Evolutionary conservation across 2,113 vertebrate genomes (phyloP).

Genomic region (Toxotes jaculatrix): DNA sequence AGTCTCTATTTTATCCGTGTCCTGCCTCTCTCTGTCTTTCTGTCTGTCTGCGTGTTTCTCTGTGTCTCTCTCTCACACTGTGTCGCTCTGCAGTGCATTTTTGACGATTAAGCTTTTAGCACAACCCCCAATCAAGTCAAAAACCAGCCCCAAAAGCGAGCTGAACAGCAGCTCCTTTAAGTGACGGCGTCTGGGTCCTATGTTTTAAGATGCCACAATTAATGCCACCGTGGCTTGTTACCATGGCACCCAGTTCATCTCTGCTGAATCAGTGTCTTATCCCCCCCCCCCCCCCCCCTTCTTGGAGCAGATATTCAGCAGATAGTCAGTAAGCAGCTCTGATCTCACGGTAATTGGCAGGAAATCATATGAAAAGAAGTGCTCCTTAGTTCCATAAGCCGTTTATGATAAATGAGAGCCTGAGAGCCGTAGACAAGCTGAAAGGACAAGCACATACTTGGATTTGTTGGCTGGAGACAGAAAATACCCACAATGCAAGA

Average conservation of each 20-base stretch:
- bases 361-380: constrained; percentile 56
- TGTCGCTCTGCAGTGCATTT: not conserved
- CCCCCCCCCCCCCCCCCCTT: not conserved
- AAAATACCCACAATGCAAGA: constrained; percentile 5
- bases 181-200: constrained; percentile 27
- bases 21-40: not conserved
- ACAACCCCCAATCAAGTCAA: not conserved
- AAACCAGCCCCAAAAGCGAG: constrained; percentile 9
- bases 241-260: constrained; percentile 67
- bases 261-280: constrained; percentile 49
- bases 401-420: constrained; percentile 35
- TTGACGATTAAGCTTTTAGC: constrained; percentile 21
- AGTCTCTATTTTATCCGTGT: not conserved
- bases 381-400: constrained; percentile 26
- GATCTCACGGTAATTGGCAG: constrained; percentile 60
- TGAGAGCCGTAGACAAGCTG: constrained; percentile 18
- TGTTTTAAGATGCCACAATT: constrained; percentile 62
- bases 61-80: not conserved
- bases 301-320: constrained; percentile 50
- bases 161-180: constrained; percentile 21
- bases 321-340: constrained; percentile 45
- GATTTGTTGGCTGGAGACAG: not conserved
- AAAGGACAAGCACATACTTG: not conserved
- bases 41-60: not conserved
- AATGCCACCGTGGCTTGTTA: constrained; percentile 50